Evolutionary conservation across 2,797 vertebrate genomes (phyloP), one percentile per base, ranked within the genome.

Genomic region (Lerista edwardsae): DNA sequence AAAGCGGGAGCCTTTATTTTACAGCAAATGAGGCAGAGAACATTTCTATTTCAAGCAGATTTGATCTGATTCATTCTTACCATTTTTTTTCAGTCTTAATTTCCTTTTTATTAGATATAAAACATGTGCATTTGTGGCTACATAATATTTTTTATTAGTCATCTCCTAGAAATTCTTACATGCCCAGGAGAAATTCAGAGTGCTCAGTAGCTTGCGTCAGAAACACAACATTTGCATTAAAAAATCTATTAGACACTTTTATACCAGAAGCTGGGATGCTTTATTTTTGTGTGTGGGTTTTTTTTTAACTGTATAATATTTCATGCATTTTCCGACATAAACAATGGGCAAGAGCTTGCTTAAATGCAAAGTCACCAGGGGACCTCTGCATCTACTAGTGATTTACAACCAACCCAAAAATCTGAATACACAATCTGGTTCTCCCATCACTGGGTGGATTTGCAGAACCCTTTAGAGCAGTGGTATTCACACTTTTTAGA

Each of bases 221-320:
- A 73, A 73, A 79, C 59, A 78, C 9, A 51, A 62, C 14, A 62
- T 84, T 73, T 79, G 41, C 76, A 84, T 79, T 84, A 79, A 39
- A 79, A n/a, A 76, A 61, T 29, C 55, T 59, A 74, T 62, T 61
- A 84, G 55, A 77, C 79, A 74, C 6, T 68, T 67, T 72, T 64
- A 36, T 73, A 57, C 17, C 47, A 36, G 55, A n/a, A 82, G 41
- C 80, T 75, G 23, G 21, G 29, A 81, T 31, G 34, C 39, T n/a
- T n/a, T n/a, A 29, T 75, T 80, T 62, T 61, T 31, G 11, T 7
- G 1, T 4, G 4, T 51, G 47, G 47, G 47, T 51, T 51, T 51
- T 51, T 51, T 51, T 51, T 51, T 51, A 6, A 51, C 3, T 9
- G 31, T 47, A 64, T 44, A 14, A 14, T n/a, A 73, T 64, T 84